Evolutionary conservation across 1,140 invertebrate genomes (phyloP).

Genomic region (Ceratina calcarata): DNA sequence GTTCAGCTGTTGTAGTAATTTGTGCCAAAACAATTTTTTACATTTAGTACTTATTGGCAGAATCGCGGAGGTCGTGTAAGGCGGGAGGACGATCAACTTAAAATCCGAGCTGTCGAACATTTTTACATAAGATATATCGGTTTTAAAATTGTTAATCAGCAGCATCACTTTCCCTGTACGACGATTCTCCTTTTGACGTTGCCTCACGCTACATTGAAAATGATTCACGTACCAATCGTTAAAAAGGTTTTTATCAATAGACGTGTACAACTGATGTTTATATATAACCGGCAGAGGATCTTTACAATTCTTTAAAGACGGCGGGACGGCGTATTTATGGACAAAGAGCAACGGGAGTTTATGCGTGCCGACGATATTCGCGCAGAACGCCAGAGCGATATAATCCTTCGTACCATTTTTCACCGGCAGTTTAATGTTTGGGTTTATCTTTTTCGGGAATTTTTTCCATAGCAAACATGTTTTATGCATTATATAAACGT

Average conservation of each 20-base stretch:
- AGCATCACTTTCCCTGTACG: not conserved
- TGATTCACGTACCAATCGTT: not conserved
- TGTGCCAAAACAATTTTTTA: not conserved
- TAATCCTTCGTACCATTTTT: not conserved
- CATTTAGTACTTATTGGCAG: not conserved
- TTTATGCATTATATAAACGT: conserved; percentile 4
- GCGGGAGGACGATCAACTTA: not conserved
- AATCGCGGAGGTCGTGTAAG: not conserved
- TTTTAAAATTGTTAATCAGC: not conserved
- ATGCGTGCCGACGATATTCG: not conserved
- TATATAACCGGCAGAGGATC: not conserved
- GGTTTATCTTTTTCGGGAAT: not conserved
- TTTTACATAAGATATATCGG: not conserved
- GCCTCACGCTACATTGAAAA: not conserved
- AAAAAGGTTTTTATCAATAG: not conserved
- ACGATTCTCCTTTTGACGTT: not conserved
- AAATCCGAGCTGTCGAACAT: not conserved
- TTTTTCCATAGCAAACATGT: not conserved
- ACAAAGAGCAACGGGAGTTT: not conserved
- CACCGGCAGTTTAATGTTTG: not conserved
- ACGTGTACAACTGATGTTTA: not conserved
- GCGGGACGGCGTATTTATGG: not conserved
- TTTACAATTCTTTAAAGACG: not conserved
- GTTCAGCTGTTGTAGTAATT: not conserved
- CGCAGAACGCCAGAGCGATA: not conserved